Evolutionary conservation across 2,797 vertebrate genomes (phyloP).

Genomic region (Bovichtus variegatus): DNA sequence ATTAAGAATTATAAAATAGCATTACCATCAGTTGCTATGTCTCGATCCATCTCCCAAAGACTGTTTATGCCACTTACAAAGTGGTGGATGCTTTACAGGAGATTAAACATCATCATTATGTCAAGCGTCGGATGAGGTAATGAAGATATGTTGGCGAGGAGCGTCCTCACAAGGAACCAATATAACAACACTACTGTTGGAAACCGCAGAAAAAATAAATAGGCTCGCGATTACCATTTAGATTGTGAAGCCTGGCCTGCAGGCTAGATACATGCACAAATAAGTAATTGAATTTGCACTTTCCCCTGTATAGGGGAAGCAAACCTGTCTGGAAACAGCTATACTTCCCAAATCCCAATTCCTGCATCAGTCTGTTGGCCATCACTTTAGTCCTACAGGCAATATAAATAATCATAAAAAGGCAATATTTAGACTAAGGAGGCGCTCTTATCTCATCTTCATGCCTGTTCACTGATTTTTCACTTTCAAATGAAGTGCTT

Average conservation of each 20-base stretch:
- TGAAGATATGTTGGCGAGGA: constrained; percentile 64
- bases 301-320: constrained; percentile 47
- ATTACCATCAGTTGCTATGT: background rate
- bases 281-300: constrained; percentile 81
- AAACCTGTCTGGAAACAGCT: constrained; percentile 59
- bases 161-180: constrained; percentile 43
- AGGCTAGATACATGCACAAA: constrained; percentile 73
- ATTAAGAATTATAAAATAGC: constrained; percentile 8
- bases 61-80: constrained; percentile 45
- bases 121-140: constrained; percentile 59
- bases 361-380: constrained; percentile 51
- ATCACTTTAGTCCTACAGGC: constrained; percentile 49
- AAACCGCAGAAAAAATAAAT: constrained; percentile 68
- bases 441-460: constrained; percentile 49
- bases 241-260: constrained; percentile 73
- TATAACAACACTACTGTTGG: constrained; percentile 48
- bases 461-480: constrained; percentile 36
- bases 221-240: constrained; percentile 79
- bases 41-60: constrained; percentile 17
- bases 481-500: constrained; percentile 49
- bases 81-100: constrained; percentile 35
- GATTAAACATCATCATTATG: constrained; percentile 69
- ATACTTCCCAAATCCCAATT: constrained; percentile 61
- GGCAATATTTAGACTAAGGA: constrained; percentile 58
- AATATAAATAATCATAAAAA: constrained; percentile 65